Percentiles rank a stretch among this genome's conserved stretches.
Evolutionary conservation across 2,797 vertebrate species (phyloP).

Genomic region (Rhinella marina): DNA sequence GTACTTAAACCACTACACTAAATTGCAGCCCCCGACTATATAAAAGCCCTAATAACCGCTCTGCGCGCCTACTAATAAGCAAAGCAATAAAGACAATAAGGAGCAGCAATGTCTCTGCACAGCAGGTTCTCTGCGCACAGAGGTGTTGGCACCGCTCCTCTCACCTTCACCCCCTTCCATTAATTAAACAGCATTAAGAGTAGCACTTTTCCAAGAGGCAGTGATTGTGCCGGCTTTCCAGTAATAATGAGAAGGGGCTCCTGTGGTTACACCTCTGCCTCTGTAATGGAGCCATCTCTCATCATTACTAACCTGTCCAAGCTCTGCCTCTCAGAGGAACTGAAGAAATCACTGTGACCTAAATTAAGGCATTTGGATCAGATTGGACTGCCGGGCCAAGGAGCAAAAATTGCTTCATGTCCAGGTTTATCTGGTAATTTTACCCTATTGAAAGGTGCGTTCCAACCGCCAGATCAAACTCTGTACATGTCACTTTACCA

Average conservation of each 20-base stretch:
- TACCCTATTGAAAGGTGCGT: neutral
- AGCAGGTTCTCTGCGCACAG: neutral
- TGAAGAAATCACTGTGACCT: conserved; percentile 13
- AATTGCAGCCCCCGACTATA: neutral
- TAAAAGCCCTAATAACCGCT: neutral
- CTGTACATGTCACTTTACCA: too few relatives aligned
- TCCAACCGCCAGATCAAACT: neutral
- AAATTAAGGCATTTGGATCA: neutral
- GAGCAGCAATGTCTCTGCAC: neutral
- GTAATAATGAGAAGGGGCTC: conserved; percentile 19
- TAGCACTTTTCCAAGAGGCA: neutral
- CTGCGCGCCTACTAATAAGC: neutral
- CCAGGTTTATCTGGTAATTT: neutral
- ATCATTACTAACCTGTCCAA: conserved; percentile 10
- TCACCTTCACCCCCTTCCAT: neutral
- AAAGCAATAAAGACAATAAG: conserved; percentile 16
- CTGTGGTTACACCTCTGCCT: conserved; percentile 6
- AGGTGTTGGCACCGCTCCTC: neutral
- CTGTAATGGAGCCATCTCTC: conserved; percentile 24
- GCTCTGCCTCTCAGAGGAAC: neutral
- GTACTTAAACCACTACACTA: neutral
- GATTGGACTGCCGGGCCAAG: neutral
- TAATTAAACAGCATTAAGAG: conserved; percentile 29
- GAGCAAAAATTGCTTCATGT: neutral
- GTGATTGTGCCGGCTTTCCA: neutral